Percentiles rank a stretch among this genome's conserved stretches.
phyloP scores from a whole-genome alignment of 2,888 invertebrate genomes.

The Troilus luridus region DNA sequence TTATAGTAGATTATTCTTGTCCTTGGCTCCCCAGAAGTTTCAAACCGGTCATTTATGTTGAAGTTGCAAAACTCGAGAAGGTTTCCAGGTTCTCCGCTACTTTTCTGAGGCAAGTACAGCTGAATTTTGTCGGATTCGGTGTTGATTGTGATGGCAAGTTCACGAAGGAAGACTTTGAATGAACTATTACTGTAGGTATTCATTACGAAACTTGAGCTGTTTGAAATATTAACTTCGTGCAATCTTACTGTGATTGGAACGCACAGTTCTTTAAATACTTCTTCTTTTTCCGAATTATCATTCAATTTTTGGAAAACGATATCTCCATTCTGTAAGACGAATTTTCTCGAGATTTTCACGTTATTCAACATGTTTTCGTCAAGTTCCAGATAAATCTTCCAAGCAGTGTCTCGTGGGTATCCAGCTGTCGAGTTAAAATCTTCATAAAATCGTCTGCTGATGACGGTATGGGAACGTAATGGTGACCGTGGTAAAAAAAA shows the following conservation, averaged over 20 bases:
- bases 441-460: conserved; percentile 74
- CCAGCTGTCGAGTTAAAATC: conserved; percentile 90
- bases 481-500: conserved; percentile 95
- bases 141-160: not conserved
- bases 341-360: not conserved
- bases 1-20: conserved; percentile 5
- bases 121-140: not conserved
- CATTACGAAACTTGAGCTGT: not conserved
- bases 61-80: not conserved
- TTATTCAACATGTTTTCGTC: not conserved
- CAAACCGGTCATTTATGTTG: not conserved
- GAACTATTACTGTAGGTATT: not conserved
- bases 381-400: conserved; percentile 19
- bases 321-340: not conserved
- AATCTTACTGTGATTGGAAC: not conserved
- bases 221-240: not conserved
- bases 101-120: not conserved
- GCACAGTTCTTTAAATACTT: not conserved
- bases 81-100: not conserved
- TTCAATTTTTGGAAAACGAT: conserved; percentile 34
- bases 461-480: conserved; percentile 87
- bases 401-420: conserved; percentile 84
- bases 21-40: not conserved
- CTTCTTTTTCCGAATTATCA: not conserved
- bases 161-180: not conserved